Evolutionary conservation across 92 coral and sea anemone species (phyloP).

Genomic region (Phenganax marumi): DNA sequence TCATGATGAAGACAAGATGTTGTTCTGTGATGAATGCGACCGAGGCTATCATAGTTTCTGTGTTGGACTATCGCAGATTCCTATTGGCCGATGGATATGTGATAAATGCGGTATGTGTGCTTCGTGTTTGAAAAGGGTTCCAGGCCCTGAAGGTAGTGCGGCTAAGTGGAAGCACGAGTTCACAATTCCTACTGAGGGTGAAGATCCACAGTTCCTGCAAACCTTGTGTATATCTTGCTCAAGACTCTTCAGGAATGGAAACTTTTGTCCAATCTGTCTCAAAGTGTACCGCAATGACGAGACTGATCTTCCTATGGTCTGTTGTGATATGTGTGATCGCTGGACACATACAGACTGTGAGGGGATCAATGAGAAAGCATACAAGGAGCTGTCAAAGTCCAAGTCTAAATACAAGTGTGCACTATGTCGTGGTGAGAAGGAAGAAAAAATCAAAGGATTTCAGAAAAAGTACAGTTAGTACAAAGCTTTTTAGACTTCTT

Average conservation of each 20-base stretch:
- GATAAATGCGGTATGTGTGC: slow-evolving; percentile 99
- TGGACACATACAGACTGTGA: slow-evolving; percentile 99
- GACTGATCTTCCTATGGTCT: slow-evolving; percentile 97
- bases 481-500: background rate
- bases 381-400: slow-evolving; percentile 82
- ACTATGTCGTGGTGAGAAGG: slow-evolving; percentile 95
- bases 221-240: slow-evolving; percentile 92
- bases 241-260: slow-evolving; percentile 88
- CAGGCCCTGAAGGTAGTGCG: slow-evolving; percentile 82
- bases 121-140: slow-evolving; percentile 88
- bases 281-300: slow-evolving; percentile 97
- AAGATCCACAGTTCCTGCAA: slow-evolving; percentile 93
- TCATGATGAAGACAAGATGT: slow-evolving; percentile 98
- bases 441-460: slow-evolving; percentile 87
- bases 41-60: slow-evolving; percentile 99
- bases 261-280: slow-evolving; percentile 96
- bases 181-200: slow-evolving; percentile 88
- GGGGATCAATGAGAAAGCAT: slow-evolving; percentile 83
- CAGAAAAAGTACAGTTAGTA: slow-evolving; percentile 60
- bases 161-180: slow-evolving; percentile 99
- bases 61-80: slow-evolving; percentile 80
- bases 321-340: slow-evolving; percentile 96
- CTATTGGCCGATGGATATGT: slow-evolving; percentile 93
- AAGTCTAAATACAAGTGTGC: slow-evolving; percentile 89
- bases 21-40: slow-evolving; percentile 98